These are phyloP conservation scores for Pollenia griseotomentosa DNA, from an alignment of 2,888 invertebrate species.

Conservation along the genomic window DNA sequence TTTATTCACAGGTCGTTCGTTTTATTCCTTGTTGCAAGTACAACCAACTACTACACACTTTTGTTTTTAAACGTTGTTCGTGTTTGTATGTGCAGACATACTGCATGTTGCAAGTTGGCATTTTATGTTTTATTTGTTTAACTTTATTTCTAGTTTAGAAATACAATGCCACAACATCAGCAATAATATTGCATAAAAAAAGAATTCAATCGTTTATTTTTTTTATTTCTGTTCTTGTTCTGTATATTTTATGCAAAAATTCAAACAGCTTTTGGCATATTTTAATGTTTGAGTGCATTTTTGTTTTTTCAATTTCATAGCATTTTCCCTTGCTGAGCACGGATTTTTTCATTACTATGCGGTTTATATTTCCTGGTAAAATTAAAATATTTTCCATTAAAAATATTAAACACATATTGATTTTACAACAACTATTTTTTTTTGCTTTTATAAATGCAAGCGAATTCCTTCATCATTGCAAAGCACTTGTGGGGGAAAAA, in stretches of 20 bases:
- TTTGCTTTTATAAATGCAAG: slow-evolving; percentile 2
- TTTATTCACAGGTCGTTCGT: slow-evolving; percentile 24
- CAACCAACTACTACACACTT: background rate
- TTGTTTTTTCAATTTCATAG: slow-evolving; percentile 5
- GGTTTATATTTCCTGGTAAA: slow-evolving; percentile 63
- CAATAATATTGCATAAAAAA: slow-evolving; percentile 17
- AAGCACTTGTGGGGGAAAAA: background rate
- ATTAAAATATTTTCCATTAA: slow-evolving; percentile 64
- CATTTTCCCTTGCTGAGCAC: background rate
- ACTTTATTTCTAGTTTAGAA: slow-evolving; percentile 52
- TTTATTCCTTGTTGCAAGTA: slow-evolving; percentile 20
- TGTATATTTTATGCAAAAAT: slow-evolving; percentile 62
- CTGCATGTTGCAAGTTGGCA: slow-evolving; percentile 49
- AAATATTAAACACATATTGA: slow-evolving; percentile 52
- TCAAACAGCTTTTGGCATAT: slow-evolving; percentile 65
- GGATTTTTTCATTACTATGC: slow-evolving; percentile 25
- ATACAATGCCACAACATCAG: slow-evolving; percentile 32
- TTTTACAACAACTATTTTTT: slow-evolving; percentile 23
- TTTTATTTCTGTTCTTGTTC: slow-evolving; percentile 23
- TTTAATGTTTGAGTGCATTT: slow-evolving; percentile 57
- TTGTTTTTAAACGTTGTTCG: background rate
- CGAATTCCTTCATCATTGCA: background rate
- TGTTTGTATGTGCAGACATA: background rate
- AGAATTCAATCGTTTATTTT: slow-evolving; percentile 60
- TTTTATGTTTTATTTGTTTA: slow-evolving; percentile 66